phyloP scores from a whole-genome alignment of 1,140 invertebrate genomes.

The Caenorhabditis inopinata region DNA sequence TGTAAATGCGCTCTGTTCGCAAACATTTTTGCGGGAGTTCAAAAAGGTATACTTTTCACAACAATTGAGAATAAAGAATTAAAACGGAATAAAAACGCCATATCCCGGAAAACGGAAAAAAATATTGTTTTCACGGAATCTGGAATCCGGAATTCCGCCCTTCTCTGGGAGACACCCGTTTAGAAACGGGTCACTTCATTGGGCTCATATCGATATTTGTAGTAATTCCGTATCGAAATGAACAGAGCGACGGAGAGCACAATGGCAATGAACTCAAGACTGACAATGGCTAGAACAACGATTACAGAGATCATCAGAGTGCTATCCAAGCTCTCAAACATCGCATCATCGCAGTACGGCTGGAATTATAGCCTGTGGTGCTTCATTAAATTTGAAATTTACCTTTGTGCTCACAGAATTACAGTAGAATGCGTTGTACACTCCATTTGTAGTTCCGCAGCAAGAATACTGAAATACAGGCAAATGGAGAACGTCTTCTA shows the following conservation, averaged over 20 bases:
- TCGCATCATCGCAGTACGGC: neutral
- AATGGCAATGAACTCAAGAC: neutral
- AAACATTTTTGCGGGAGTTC: too few relatives aligned
- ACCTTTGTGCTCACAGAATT: neutral
- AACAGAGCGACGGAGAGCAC: neutral
- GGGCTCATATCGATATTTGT: neutral
- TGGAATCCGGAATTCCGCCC: too few relatives aligned
- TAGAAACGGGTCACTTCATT: neutral
- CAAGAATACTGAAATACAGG: constrained; percentile 8
- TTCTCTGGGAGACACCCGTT: too few relatives aligned
- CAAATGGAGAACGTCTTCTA: too few relatives aligned
- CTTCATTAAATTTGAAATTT: neutral
- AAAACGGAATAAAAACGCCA: too few relatives aligned
- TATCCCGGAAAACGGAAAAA: too few relatives aligned
- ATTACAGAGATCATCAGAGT: constrained; percentile 23
- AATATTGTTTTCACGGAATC: too few relatives aligned
- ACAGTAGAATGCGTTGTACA: neutral
- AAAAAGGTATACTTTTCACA: too few relatives aligned
- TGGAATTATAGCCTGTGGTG: neutral
- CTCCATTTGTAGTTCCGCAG: neutral
- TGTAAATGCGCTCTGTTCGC: too few relatives aligned
- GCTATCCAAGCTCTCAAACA: constrained; percentile 4
- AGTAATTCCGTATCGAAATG: neutral
- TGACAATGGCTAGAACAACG: neutral
- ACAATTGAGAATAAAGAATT: too few relatives aligned